A percentile compares a stretch with the other conserved stretches of the same genome.
These are phyloP conservation scores for Ardeotis arabs DNA, from an alignment of 2,113 vertebrate genomes.

Conservation along the genomic window DNA sequence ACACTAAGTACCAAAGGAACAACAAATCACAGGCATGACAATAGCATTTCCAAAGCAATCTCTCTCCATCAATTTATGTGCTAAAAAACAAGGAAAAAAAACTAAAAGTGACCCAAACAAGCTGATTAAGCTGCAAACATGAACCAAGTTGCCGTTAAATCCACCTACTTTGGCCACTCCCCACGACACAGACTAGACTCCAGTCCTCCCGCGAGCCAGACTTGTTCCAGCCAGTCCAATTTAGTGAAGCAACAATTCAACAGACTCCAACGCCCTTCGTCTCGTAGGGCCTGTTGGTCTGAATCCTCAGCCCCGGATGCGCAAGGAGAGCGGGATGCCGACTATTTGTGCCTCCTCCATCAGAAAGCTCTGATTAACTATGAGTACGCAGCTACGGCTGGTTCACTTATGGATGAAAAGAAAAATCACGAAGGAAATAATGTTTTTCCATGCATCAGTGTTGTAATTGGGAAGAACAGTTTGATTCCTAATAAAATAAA, in stretches of 20 bases:
- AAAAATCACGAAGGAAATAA: neutral
- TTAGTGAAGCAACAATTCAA: slow-evolving; percentile 33
- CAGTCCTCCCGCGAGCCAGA: neutral
- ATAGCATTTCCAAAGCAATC: neutral
- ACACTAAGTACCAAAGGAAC: neutral
- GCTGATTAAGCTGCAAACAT: neutral
- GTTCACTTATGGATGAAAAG: fast-evolving
- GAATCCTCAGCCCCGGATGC: neutral
- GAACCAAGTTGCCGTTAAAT: neutral
- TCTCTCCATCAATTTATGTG: neutral
- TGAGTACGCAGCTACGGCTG: fast-evolving
- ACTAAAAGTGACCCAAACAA: neutral
- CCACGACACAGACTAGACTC: neutral
- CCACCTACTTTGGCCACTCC: neutral
- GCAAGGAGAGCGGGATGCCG: neutral
- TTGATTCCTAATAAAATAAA: neutral
- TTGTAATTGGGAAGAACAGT: neutral
- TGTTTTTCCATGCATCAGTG: neutral
- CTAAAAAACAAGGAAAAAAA: neutral
- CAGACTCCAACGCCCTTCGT: slow-evolving; percentile 43
- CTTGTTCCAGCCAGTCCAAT: neutral
- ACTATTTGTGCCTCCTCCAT: neutral
- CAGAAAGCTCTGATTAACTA: neutral
- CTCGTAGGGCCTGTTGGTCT: neutral
- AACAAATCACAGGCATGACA: neutral